A percentile compares a stretch with the other conserved stretches of the same genome.
Evolutionary conservation across 2,888 invertebrate species (phyloP).

Genomic region (Dolichomitus sp.): DNA sequence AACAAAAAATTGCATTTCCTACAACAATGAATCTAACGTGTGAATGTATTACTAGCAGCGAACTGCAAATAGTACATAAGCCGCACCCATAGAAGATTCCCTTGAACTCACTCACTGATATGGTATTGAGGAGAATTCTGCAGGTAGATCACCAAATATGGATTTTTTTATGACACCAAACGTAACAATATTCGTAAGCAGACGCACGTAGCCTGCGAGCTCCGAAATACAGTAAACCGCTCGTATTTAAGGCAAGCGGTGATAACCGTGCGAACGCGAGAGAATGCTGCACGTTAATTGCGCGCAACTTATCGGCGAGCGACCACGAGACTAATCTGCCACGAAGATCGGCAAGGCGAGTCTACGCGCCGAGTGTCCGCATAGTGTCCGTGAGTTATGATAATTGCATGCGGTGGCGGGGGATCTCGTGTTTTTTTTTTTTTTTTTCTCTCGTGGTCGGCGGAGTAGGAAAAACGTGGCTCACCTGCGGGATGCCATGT

Average conservation of each 20-base stretch:
- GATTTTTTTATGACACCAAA: constrained; percentile 19
- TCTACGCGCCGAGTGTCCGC: constrained; percentile 67
- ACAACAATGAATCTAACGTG: neutral
- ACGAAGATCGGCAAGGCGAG: constrained; percentile 68
- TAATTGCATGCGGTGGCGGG: constrained; percentile 71
- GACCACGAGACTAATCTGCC: constrained; percentile 68
- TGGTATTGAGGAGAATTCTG: neutral
- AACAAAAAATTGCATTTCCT: neutral
- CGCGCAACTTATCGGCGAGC: constrained; percentile 71
- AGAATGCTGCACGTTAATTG: constrained; percentile 37
- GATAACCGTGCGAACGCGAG: neutral
- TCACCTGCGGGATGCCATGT: constrained; percentile 86
- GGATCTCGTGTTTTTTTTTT: constrained; percentile 53
- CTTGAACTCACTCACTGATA: constrained; percentile 7
- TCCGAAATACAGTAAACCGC: neutral
- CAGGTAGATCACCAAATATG: constrained; percentile 17
- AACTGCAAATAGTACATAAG: neutral
- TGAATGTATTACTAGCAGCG: neutral
- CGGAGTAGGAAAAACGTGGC: constrained; percentile 74
- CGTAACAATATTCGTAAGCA: neutral
- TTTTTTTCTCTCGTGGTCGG: constrained; percentile 13
- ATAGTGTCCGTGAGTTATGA: constrained; percentile 77
- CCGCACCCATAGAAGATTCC: constrained; percentile 36
- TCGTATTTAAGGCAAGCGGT: constrained; percentile 5
- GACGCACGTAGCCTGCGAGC: neutral